Evolutionary conservation across 2,888 invertebrate species (phyloP).

Genomic region (Epinotia nisella): DNA sequence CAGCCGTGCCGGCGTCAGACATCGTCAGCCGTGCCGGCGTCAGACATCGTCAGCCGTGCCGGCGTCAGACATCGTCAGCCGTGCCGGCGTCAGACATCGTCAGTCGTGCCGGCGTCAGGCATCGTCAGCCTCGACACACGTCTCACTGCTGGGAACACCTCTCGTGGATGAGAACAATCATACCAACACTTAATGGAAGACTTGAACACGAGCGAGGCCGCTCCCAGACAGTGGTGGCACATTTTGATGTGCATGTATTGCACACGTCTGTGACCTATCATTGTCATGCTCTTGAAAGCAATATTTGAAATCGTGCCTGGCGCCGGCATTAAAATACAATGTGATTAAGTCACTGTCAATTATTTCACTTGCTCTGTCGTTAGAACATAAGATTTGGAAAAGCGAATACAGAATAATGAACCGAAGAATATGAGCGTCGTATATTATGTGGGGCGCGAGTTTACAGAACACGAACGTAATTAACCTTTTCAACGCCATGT

Average conservation of each 20-base stretch:
- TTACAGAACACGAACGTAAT: slow-evolving; percentile 75
- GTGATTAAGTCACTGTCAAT: slow-evolving; percentile 28
- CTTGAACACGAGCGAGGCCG: background rate
- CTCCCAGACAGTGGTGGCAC: background rate
- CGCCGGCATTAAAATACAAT: slow-evolving; percentile 21
- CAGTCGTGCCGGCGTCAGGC: slow-evolving; percentile 5
- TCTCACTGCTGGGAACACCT: background rate
- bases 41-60: background rate
- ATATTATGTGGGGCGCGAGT: slow-evolving; percentile 71
- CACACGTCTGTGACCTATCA: background rate
- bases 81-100: slow-evolving; percentile 5
- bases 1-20: background rate
- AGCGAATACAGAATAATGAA: slow-evolving; percentile 66
- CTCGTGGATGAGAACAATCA: slow-evolving; percentile 9
- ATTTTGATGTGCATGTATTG: background rate
- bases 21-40: background rate
- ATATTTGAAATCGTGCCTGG: slow-evolving; percentile 15
- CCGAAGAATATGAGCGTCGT: slow-evolving; percentile 76
- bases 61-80: background rate
- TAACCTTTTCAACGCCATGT: slow-evolving; percentile 17
- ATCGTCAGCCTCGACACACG: background rate
- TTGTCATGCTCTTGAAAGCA: background rate
- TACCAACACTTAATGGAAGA: slow-evolving; percentile 12
- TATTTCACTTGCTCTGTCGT: slow-evolving; percentile 25
- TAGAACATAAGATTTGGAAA: slow-evolving; percentile 46